Conservation (phyloP, 2,113 vertebrate genomes). For the Hippocampus abdominalis region DNA sequence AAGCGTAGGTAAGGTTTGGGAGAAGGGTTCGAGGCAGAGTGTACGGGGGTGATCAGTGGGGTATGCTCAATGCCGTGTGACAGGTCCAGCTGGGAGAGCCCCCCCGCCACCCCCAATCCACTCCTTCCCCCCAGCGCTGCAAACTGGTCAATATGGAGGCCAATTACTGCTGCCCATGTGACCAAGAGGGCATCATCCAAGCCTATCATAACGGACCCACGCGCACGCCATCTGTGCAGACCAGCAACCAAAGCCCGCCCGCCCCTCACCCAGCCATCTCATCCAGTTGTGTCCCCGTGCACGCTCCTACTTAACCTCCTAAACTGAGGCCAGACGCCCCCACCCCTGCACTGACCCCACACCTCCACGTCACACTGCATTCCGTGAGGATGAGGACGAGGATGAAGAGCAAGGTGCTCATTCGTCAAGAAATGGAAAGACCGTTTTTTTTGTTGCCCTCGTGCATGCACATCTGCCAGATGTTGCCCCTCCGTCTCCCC, state of each 20-base stretch:
- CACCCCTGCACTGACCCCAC: not conserved
- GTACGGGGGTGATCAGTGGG: slow-evolving; percentile 67
- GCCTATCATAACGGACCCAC: slow-evolving; percentile 64
- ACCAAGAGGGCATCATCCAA: slow-evolving; percentile 69
- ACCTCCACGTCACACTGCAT: not conserved
- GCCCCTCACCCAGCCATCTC: slow-evolving; percentile 12
- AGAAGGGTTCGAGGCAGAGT: slow-evolving; percentile 15
- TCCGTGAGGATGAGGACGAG: not conserved
- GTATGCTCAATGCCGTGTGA: slow-evolving; percentile 71
- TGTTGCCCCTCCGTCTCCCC: not conserved
- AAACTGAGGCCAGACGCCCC: slow-evolving; percentile 53
- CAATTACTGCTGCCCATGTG: slow-evolving; percentile 76
- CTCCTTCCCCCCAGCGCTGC: slow-evolving; percentile 68
- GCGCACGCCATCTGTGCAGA: slow-evolving; percentile 70
- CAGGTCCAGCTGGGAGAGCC: slow-evolving; percentile 74
- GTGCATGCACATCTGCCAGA: slow-evolving; percentile 9
- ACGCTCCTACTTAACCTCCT: slow-evolving; percentile 68
- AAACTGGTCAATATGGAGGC: slow-evolving; percentile 78
- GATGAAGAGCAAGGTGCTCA: not conserved
- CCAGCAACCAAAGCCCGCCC: slow-evolving; percentile 74
- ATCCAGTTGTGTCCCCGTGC: slow-evolving; percentile 60
- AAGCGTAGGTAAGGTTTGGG: too few relatives aligned
- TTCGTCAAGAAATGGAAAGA: not conserved
- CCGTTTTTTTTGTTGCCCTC: not conserved
- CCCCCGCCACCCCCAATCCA: slow-evolving; percentile 67